Percentiles rank a stretch among this genome's conserved stretches.
These are phyloP conservation scores for Florisuga fusca DNA, from an alignment of 2,797 vertebrate species.

Conservation along the genomic window DNA sequence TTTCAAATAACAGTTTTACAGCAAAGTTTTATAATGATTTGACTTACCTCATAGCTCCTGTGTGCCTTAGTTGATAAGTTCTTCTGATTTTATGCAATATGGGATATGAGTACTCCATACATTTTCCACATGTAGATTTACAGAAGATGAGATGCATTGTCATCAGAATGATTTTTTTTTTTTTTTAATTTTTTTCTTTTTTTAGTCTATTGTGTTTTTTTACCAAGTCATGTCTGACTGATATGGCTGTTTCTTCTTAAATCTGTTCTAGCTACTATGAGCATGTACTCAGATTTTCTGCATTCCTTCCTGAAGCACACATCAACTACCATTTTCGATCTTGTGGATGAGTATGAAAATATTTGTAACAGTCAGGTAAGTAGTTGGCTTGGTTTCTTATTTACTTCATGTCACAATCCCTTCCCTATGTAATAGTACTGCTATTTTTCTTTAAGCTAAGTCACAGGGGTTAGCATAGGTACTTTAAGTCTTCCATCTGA, in stretches of 20 bases:
- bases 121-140: background rate
- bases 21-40: background rate
- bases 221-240: background rate
- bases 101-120: background rate
- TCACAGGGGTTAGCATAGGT: background rate
- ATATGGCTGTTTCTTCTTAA: conserved; percentile 3
- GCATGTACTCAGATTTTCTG: conserved; percentile 93
- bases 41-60: background rate
- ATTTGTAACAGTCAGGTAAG: conserved; percentile 89
- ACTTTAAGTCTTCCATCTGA: background rate
- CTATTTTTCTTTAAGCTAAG: background rate
- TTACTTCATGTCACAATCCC: background rate
- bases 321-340: conserved; percentile 91
- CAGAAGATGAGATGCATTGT: background rate
- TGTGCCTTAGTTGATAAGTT: background rate
- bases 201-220: rapidly evolving
- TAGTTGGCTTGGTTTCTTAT: background rate
- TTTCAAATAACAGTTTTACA: background rate
- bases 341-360: conserved; percentile 91
- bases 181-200: background rate
- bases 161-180: background rate
- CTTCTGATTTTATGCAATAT: background rate
- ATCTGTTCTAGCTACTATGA: conserved; percentile 85
- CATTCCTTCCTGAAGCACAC: conserved; percentile 89
- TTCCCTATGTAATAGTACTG: background rate